These are phyloP conservation scores for Myopa testacea DNA, from an alignment of 2,888 invertebrate species.

Conservation along the genomic window DNA sequence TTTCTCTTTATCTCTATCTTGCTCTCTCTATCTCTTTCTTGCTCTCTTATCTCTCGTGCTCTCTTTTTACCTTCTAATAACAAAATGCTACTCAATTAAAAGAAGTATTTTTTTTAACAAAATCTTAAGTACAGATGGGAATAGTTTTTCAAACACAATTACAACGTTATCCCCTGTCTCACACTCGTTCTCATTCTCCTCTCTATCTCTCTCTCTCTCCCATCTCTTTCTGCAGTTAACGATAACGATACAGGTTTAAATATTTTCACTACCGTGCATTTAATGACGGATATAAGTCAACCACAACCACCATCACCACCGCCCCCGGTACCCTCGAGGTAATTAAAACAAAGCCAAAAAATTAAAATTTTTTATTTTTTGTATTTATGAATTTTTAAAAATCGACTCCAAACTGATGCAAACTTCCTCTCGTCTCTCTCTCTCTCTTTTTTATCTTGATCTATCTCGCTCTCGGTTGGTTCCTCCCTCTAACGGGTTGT, in stretches of 20 bases:
- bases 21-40: background rate
- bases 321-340: constrained; percentile 3
- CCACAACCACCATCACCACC: background rate
- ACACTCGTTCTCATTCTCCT: constrained; percentile 28
- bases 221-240: constrained; percentile 40
- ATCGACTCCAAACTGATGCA: background rate
- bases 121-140: background rate
- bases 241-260: constrained; percentile 22
- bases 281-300: constrained; percentile 23
- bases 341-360: background rate
- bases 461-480: background rate
- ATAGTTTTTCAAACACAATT: constrained; percentile 25
- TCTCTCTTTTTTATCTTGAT: background rate
- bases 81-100: constrained; percentile 28
- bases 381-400: constrained; percentile 18
- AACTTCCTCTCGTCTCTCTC: background rate
- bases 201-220: constrained; percentile 32
- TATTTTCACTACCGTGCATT: constrained; percentile 19
- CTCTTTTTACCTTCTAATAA: constrained; percentile 1
- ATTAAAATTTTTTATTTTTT: constrained; percentile 1
- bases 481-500: background rate
- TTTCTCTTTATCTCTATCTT: background rate
- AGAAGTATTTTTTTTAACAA: background rate
- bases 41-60: background rate
- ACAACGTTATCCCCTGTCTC: constrained; percentile 17